Conservation (phyloP, 2,113 vertebrate species). For the Pteropus alecto region DNA sequence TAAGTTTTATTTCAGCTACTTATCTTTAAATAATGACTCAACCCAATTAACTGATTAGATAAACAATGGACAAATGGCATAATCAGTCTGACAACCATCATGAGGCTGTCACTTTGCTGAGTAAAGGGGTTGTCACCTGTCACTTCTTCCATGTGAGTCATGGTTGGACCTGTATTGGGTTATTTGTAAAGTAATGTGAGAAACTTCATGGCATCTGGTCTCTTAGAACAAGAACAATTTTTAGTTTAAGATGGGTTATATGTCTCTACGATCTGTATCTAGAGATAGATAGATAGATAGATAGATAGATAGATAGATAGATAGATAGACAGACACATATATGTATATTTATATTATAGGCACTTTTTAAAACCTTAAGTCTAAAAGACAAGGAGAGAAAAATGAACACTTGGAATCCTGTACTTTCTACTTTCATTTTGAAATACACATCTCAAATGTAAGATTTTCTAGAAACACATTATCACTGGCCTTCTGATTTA, state of each 20-base stretch:
- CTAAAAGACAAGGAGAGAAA: neutral
- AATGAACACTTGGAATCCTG: neutral
- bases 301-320: neutral
- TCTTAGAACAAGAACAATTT: neutral
- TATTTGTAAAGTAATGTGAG: constrained; percentile 12
- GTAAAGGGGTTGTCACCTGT: neutral
- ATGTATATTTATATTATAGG: neutral
- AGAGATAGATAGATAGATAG: neutral
- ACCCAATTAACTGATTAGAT: neutral
- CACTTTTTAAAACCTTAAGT: neutral
- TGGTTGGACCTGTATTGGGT: neutral
- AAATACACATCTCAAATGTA: neutral
- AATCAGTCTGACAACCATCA: neutral
- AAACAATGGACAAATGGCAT: neutral
- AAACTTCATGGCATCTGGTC: neutral
- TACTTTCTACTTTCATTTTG: neutral
- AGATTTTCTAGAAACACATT: neutral
- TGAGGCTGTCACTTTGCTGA: neutral
- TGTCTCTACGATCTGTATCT: neutral
- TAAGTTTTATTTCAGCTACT: neutral
- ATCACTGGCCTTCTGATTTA: neutral
- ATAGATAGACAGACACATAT: neutral
- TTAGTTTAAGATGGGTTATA: neutral
- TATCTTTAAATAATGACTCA: neutral
- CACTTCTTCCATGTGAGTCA: neutral